Conservation (phyloP, 2,113 vertebrate species). For the Takifugu flavidus region DNA sequence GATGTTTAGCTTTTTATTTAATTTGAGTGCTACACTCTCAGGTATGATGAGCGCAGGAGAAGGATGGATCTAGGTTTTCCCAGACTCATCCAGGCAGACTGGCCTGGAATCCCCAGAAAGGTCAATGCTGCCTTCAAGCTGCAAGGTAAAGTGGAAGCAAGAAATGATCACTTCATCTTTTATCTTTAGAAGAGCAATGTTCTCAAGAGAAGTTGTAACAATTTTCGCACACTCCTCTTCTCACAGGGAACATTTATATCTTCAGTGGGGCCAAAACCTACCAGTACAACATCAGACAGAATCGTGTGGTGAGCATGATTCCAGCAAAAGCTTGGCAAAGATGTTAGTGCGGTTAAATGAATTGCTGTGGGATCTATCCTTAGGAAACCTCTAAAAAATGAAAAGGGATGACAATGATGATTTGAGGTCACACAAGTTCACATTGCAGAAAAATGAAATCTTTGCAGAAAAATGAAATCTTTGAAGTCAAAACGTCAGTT, state of each 20-base stretch:
- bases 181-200: neutral
- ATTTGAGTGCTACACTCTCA: slow-evolving; percentile 10
- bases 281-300: slow-evolving; percentile 38
- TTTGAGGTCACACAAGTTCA: too few species aligned
- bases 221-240: slow-evolving; percentile 4
- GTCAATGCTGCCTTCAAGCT: slow-evolving; percentile 57
- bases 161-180: slow-evolving; percentile 14
- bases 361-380: neutral
- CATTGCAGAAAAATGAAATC: too few species aligned
- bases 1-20: too few species aligned
- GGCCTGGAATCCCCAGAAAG: slow-evolving; percentile 39
- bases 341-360: slow-evolving; percentile 20
- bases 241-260: slow-evolving; percentile 52
- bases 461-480: too few species aligned
- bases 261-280: slow-evolving; percentile 52
- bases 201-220: neutral
- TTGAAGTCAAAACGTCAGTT: neutral
- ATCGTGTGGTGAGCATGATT: slow-evolving; percentile 36
- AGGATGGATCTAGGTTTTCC: slow-evolving; percentile 55
- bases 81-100: slow-evolving; percentile 45
- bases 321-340: slow-evolving; percentile 60
- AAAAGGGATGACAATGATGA: neutral
- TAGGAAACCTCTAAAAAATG: too few species aligned
- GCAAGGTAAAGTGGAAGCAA: slow-evolving; percentile 37
- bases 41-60: slow-evolving; percentile 54